These are phyloP conservation scores for Stenolophus ochropezus DNA, from an alignment of 2,888 invertebrate genomes.

Conservation along the genomic window DNA sequence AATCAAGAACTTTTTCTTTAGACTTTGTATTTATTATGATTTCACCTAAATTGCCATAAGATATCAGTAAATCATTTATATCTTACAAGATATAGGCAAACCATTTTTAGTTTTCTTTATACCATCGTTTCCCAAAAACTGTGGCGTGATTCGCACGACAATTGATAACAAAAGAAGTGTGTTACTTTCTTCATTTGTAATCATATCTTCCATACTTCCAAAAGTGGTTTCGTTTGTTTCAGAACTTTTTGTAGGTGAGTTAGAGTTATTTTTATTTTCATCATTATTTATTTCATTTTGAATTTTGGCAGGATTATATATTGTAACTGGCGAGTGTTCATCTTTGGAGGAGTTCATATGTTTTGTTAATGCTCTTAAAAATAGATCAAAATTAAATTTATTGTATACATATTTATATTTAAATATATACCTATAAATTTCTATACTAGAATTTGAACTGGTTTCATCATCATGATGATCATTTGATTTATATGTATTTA, in stretches of 20 bases:
- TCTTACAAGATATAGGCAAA: not conserved
- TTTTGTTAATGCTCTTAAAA: constrained; percentile 79
- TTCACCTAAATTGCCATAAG: constrained; percentile 72
- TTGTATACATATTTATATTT: not conserved
- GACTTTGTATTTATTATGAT: constrained; percentile 78
- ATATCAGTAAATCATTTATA: not conserved
- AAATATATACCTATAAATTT: constrained; percentile 79
- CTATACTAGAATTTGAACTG: constrained; percentile 81
- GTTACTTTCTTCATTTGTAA: constrained; percentile 81
- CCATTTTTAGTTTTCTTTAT: constrained; percentile 76
- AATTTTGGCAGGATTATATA: not conserved
- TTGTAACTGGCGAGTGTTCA: constrained; percentile 52
- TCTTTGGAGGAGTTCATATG: constrained; percentile 80
- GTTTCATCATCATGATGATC: constrained; percentile 75
- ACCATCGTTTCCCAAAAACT: constrained; percentile 78
- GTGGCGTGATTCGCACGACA: constrained; percentile 77
- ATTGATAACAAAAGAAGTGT: constrained; percentile 78
- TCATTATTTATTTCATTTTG: constrained; percentile 71
- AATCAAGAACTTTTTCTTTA: constrained; percentile 79
- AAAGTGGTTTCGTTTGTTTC: constrained; percentile 63
- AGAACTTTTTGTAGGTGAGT: constrained; percentile 49
- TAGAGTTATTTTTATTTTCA: constrained; percentile 70
- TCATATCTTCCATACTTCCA: constrained; percentile 79
- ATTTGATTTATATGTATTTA: constrained; percentile 79
- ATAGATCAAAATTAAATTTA: constrained; percentile 62